These are phyloP conservation scores for Xestobium rufovillosum DNA, from an alignment of 2,888 invertebrate genomes.

Conservation along the genomic window DNA sequence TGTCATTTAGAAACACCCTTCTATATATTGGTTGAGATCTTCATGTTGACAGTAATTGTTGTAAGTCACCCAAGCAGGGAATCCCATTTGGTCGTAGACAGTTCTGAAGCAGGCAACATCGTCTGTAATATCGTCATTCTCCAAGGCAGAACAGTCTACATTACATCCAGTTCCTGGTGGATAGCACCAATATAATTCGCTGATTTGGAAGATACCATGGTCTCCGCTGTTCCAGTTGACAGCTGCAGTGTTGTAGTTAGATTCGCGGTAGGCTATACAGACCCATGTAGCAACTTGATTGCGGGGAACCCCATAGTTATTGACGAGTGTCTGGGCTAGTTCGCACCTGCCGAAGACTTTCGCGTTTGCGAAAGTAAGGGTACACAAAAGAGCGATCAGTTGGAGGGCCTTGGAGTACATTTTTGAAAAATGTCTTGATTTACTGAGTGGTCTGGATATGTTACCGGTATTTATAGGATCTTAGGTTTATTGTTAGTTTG, in stretches of 20 bases:
- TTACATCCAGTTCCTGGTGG: slow-evolving; percentile 52
- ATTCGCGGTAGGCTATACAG: slow-evolving; percentile 67
- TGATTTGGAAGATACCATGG: slow-evolving; percentile 66
- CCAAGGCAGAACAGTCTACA: slow-evolving; percentile 52
- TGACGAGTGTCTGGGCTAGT: slow-evolving; percentile 15
- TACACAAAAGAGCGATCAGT: slow-evolving; percentile 1
- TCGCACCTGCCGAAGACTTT: slow-evolving; percentile 18
- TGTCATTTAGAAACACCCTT: slow-evolving; percentile 47
- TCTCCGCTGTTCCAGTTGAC: slow-evolving; percentile 54
- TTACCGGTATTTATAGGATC: too few relatives aligned
- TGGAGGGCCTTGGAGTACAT: too few relatives aligned
- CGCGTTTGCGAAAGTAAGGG: slow-evolving; percentile 7
- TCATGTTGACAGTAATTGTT: slow-evolving; percentile 52
- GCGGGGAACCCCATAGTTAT: slow-evolving; percentile 35
- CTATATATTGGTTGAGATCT: slow-evolving; percentile 48
- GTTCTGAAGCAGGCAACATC: slow-evolving; percentile 60
- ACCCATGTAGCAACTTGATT: slow-evolving; percentile 44
- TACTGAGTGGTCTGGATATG: too few relatives aligned
- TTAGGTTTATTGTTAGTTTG: too few relatives aligned
- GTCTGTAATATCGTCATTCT: slow-evolving; percentile 62
- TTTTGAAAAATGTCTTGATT: too few relatives aligned
- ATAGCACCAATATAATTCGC: slow-evolving; percentile 68
- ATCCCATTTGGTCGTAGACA: slow-evolving; percentile 63
- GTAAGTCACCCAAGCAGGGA: slow-evolving; percentile 68
- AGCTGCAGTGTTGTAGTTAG: slow-evolving; percentile 60